Base-by-base conservation (phyloP, 2,888 invertebrate species). In the Axea sp. region DNA sequence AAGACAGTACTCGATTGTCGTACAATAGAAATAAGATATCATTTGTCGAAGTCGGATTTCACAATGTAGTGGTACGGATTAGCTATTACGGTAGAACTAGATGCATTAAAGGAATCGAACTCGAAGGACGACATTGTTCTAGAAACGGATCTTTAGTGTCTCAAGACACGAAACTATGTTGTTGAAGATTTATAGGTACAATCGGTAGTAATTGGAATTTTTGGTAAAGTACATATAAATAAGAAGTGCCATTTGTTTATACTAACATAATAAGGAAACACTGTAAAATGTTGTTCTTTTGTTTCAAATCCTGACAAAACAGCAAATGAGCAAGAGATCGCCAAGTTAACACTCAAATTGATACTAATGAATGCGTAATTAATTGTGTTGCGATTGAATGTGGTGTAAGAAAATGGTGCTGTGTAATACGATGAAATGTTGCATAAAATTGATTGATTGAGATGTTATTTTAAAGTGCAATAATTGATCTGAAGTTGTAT, bases 11-110 rank as follows among this genome's bases (percentile, higher is more conserved):
- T 53, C 64, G 26, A 64, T 64, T 53, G 51, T 64, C 53, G 43
- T 53, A 43, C 64, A 64, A 64, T 53, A 43, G 64, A 53, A 64
- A 64, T 43, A 43, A 64, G 64, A 51, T 62, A 62, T 51, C 62
- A 51, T 62, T 62, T 51, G 51, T 62, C 62, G 62, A 51, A 62
- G 64, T 51, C 41, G 64, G 43, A 53, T 64, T 51, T 43, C 28
- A 39, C 64, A 43, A 35, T 26, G 33, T 60, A 60, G 59, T 26
- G 33, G 47, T 28, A 45, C 14, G 47, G 59, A 60, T 60, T 60
- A 60, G 47, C 37, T 45, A 45, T 37, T 47, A 53, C 33, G 33
- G 51, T 53, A 15, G 49, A 62, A 62, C 43, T 24, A 51, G 35
- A 64, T 15, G 53, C 64, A 64, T 41, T 64, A 51, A 43, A 43